These are phyloP conservation scores for Halcyon smyrnensis DNA, from an alignment of 2,797 vertebrate species.

Conservation along the genomic window DNA sequence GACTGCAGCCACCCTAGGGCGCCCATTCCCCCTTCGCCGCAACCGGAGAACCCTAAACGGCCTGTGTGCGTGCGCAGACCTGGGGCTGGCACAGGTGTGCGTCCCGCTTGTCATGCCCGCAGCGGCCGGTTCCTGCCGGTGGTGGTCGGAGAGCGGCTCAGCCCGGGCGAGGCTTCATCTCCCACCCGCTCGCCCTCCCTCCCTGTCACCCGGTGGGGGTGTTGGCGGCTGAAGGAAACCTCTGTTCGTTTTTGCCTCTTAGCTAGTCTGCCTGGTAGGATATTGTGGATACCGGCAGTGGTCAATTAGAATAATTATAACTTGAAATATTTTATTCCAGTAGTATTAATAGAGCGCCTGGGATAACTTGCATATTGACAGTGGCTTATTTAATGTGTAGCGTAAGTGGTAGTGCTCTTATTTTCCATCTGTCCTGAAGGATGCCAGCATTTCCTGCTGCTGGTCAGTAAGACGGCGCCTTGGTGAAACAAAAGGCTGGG, in stretches of 20 bases:
- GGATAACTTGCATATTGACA: neutral
- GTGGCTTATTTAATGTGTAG: neutral
- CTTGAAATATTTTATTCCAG: neutral
- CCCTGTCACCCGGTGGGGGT: neutral
- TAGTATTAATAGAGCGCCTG: neutral
- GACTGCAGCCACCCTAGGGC: accelerated
- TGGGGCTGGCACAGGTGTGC: too few relatives aligned
- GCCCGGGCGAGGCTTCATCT: too few relatives aligned
- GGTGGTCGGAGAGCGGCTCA: neutral
- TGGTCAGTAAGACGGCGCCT: neutral
- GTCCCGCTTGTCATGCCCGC: too few relatives aligned
- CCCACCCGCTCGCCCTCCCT: too few relatives aligned
- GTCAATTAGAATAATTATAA: neutral
- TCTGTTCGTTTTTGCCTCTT: neutral
- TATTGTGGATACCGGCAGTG: neutral
- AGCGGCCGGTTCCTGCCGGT: neutral
- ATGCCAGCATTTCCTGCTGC: neutral
- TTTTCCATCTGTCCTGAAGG: neutral
- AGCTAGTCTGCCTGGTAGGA: neutral
- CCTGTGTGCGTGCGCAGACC: too few relatives aligned
- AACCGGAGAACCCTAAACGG: too few relatives aligned
- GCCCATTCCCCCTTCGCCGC: accelerated
- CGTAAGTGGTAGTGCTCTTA: neutral
- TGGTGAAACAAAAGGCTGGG: neutral
- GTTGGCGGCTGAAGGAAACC: too few relatives aligned